Percentiles rank a stretch among this genome's conserved stretches.
phyloP scores from a whole-genome alignment of 2,797 vertebrate species.

The Setipinna tenuifilis region DNA sequence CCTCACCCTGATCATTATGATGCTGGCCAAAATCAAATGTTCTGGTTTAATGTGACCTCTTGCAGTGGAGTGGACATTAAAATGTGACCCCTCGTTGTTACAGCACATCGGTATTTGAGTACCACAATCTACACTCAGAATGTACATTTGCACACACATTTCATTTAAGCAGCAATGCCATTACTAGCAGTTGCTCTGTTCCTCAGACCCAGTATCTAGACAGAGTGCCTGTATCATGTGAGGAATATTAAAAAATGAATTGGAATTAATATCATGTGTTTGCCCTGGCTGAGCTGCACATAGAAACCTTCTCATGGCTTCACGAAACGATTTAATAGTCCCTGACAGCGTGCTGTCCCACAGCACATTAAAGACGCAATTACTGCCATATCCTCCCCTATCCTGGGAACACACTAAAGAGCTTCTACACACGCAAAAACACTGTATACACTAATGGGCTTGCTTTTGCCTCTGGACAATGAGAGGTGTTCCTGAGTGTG shows the following conservation, averaged over 20 bases:
- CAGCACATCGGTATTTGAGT: background rate
- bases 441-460: background rate
- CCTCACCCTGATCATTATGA: background rate
- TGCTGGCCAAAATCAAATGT: background rate
- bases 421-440: background rate
- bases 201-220: background rate
- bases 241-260: background rate
- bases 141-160: background rate
- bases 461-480: background rate
- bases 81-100: background rate
- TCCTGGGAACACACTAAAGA: background rate
- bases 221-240: background rate
- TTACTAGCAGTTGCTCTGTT: background rate
- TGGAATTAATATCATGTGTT: background rate
- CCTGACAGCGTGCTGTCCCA: background rate
- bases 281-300: background rate
- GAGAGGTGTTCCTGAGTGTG: slow-evolving; percentile 1
- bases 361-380: slow-evolving; percentile 2
- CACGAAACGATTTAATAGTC: background rate
- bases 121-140: background rate
- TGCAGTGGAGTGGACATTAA: background rate
- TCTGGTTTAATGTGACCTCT: background rate
- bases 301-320: background rate
- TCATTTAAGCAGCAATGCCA: background rate
- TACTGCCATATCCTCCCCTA: background rate